Conservation (phyloP, 2,113 vertebrate genomes). For the Tychaedon coryphoeus region DNA sequence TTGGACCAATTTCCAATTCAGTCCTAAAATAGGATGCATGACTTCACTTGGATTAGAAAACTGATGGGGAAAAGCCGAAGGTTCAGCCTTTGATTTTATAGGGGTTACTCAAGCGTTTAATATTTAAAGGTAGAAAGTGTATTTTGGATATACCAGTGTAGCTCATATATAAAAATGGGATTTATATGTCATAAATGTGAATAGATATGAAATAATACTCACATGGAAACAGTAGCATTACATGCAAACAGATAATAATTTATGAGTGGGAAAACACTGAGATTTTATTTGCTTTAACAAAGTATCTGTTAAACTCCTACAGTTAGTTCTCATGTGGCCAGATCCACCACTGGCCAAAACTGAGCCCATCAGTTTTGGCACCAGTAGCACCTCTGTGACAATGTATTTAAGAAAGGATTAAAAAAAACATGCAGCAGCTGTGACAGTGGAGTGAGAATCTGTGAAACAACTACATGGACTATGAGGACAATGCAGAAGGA, state of each 20-base stretch:
- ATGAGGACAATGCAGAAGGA: neutral
- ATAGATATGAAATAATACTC: neutral
- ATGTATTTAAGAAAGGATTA: neutral
- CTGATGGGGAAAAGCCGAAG: neutral
- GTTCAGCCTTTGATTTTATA: neutral
- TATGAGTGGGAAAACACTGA: neutral
- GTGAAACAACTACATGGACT: neutral
- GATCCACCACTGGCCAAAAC: neutral
- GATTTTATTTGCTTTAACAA: neutral
- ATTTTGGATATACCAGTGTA: neutral
- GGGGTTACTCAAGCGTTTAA: neutral
- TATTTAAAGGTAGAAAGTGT: neutral
- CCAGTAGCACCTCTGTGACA: neutral
- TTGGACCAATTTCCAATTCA: neutral
- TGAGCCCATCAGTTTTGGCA: neutral
- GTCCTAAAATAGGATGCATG: neutral
- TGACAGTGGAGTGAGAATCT: neutral
- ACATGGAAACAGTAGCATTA: neutral
- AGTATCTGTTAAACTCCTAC: neutral
- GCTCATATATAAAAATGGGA: neutral
- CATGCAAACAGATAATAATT: neutral
- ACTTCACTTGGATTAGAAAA: neutral
- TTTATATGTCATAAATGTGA: neutral
- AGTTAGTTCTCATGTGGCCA: neutral
- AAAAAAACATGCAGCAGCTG: neutral